These are phyloP conservation scores for Bursaphelenchus mucronatus DNA, from an alignment of 1,140 invertebrate species.

Conservation along the genomic window DNA sequence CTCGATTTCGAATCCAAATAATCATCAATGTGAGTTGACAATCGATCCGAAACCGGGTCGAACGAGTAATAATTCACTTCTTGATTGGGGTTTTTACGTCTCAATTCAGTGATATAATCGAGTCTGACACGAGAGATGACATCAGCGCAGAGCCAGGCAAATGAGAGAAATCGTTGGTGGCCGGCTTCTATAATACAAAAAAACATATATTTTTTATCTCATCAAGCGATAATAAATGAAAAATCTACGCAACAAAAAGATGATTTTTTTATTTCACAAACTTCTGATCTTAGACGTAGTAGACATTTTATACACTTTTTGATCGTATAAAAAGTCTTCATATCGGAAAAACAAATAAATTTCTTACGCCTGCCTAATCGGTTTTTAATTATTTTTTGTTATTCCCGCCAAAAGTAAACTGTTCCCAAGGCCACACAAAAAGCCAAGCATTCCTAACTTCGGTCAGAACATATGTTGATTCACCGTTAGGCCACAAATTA, in stretches of 20 bases:
- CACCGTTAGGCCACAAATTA: too few species aligned
- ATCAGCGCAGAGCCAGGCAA: constrained; percentile 41
- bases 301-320: too few species aligned
- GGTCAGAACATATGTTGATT: too few species aligned
- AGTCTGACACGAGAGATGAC: constrained; percentile 28
- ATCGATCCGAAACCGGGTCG: constrained; percentile 24
- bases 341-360: too few species aligned
- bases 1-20: constrained; percentile 29
- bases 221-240: not conserved
- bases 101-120: constrained; percentile 20
- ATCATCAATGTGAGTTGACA: constrained; percentile 29
- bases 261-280: too few species aligned
- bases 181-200: constrained; percentile 27
- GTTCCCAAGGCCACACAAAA: too few species aligned
- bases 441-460: too few species aligned
- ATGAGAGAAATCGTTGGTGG: constrained; percentile 31
- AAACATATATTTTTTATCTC: constrained; percentile 5
- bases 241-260: not conserved
- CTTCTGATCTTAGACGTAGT: too few species aligned
- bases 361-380: too few species aligned
- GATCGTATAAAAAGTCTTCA: too few species aligned
- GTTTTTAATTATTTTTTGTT: too few species aligned
- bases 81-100: constrained; percentile 14
- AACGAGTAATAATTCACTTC: constrained; percentile 31
- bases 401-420: too few species aligned